Conservation (phyloP, 2,113 vertebrate species). For the Actenoides hombroni region DNA sequence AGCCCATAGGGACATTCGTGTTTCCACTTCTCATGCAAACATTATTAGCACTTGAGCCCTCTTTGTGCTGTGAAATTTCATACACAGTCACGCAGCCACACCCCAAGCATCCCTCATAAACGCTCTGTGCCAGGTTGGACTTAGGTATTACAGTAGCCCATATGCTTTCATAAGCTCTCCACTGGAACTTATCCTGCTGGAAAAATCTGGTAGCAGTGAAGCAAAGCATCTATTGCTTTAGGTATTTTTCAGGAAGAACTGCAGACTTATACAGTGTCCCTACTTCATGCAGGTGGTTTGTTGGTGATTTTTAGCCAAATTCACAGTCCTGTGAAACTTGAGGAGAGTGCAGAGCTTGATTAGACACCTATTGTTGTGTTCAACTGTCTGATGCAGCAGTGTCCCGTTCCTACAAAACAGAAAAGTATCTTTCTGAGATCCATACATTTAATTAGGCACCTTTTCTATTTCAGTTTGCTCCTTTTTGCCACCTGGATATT, state of each 20-base stretch:
- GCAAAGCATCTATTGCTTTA: background rate
- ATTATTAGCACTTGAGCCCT: background rate
- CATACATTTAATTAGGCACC: background rate
- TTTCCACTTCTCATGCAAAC: background rate
- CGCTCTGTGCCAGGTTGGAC: background rate
- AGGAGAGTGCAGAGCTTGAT: background rate
- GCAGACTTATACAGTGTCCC: background rate
- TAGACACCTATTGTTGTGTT: background rate
- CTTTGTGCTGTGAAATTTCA: background rate
- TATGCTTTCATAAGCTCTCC: background rate
- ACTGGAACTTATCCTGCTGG: background rate
- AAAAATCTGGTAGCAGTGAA: background rate
- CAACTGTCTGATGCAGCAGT: background rate
- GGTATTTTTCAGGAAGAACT: background rate
- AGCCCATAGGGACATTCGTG: background rate
- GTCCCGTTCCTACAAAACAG: background rate
- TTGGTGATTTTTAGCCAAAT: background rate
- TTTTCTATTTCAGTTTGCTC: background rate
- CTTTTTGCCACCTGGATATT: background rate
- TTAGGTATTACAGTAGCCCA: background rate
- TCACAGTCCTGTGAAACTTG: background rate
- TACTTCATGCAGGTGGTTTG: background rate
- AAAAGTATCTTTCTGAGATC: background rate
- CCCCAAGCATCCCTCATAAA: background rate
- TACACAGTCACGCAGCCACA: background rate